These are phyloP conservation scores for Eristalis arbustorum DNA, from an alignment of 2,888 invertebrate genomes.

Conservation along the genomic window DNA sequence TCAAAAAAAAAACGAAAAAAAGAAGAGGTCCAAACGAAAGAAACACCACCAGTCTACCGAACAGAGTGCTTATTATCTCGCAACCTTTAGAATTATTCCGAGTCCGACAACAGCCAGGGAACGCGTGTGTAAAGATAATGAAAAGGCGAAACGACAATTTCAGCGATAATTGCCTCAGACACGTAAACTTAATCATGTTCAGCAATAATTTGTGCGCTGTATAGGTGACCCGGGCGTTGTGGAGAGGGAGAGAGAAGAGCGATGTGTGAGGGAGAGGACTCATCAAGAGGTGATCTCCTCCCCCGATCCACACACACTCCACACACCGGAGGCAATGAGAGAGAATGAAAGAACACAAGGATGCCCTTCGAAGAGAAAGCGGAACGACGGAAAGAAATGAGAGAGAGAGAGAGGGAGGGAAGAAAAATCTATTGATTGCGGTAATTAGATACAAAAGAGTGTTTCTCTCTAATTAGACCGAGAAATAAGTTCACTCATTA, in stretches of 20 bases:
- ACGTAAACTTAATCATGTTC: constrained; percentile 32
- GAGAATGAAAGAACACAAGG: not conserved
- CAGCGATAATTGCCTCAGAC: constrained; percentile 30
- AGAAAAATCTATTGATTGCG: constrained; percentile 24
- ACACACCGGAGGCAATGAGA: not conserved
- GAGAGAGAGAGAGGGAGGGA: not conserved
- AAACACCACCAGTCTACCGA: too few species aligned
- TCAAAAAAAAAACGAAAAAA: not conserved
- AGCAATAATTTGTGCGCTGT: constrained; percentile 14
- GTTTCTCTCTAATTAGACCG: not conserved
- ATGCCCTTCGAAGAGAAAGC: constrained; percentile 34
- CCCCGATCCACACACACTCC: not conserved
- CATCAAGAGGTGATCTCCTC: not conserved
- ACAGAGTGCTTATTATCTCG: not conserved
- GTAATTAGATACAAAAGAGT: not conserved
- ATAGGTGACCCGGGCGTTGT: not conserved
- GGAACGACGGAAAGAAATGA: not conserved
- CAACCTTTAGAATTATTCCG: not conserved
- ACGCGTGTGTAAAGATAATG: constrained; percentile 32
- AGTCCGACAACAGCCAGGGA: not conserved
- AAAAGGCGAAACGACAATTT: constrained; percentile 33
- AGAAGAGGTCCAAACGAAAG: not conserved
- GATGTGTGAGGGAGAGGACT: not conserved
- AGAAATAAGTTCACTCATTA: constrained; percentile 38
- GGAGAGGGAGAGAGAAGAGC: not conserved